Conservation (phyloP, 2,888 invertebrate genomes). For the Nowickia ferox region DNA sequence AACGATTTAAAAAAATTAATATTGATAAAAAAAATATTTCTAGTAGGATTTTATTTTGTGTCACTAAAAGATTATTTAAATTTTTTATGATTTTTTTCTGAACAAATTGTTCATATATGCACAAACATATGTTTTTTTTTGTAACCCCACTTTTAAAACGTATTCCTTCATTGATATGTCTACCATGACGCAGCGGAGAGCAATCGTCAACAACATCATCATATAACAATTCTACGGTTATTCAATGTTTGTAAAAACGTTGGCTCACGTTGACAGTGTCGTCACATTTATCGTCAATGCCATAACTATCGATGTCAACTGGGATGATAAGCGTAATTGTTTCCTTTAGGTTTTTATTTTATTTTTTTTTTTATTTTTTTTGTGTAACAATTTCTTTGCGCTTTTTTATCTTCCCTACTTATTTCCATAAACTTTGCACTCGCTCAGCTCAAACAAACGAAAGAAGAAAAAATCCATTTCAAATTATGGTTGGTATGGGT, state of each 20-base stretch:
- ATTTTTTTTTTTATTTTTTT: constrained; percentile 11
- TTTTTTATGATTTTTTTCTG: no score
- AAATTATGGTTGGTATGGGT: constrained; percentile 38
- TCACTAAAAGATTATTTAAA: no score
- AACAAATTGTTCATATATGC: no score
- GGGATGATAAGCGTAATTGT: constrained; percentile 71
- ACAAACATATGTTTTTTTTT: not conserved
- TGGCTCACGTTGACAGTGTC: constrained; percentile 65
- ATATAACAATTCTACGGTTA: constrained; percentile 48
- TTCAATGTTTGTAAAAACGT: constrained; percentile 52
- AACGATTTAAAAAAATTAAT: no score
- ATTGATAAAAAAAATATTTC: no score
- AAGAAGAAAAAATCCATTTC: constrained; percentile 21
- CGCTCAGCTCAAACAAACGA: not conserved
- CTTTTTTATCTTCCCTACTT: constrained; percentile 35
- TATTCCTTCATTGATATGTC: constrained; percentile 6
- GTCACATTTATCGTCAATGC: constrained; percentile 70
- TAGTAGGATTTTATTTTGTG: no score
- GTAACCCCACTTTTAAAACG: not conserved
- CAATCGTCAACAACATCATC: constrained; percentile 30
- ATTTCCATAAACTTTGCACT: constrained; percentile 45
- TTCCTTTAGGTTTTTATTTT: constrained; percentile 59
- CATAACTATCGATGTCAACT: constrained; percentile 72
- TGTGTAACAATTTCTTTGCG: constrained; percentile 20
- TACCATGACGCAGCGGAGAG: not conserved